Percentiles rank a stretch among this genome's conserved stretches.
Evolutionary conservation across 2,797 vertebrate species (phyloP).

Genomic region (Coendou prehensilis): DNA sequence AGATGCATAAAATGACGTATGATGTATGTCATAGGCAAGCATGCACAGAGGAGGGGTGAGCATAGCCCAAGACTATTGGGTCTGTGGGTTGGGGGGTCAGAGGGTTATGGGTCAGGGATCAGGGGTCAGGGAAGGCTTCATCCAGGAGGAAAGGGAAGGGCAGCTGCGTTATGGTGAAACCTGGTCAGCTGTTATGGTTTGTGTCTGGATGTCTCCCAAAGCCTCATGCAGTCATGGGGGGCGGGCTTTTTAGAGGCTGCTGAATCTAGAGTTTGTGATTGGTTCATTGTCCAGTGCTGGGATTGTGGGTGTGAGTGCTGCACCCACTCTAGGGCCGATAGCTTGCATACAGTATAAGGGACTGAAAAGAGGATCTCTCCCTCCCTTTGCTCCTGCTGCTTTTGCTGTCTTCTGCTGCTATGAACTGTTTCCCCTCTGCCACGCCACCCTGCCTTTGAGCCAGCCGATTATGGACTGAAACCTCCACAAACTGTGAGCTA

Average conservation of each 20-base stretch:
- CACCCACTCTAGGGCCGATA: not conserved
- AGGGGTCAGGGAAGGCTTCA: not conserved
- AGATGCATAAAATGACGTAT: not conserved
- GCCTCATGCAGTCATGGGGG: not conserved
- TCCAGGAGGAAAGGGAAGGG: not conserved
- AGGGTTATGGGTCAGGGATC: not conserved
- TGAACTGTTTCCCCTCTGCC: not conserved
- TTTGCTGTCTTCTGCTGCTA: not conserved
- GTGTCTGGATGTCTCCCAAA: not conserved
- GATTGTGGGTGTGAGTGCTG: not conserved
- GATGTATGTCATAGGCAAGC: too few species aligned
- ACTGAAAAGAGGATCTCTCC: not conserved
- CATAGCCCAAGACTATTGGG: not conserved
- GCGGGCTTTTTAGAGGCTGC: not conserved
- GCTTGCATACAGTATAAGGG: not conserved
- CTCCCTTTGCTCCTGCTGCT: not conserved
- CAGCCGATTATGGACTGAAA: not conserved
- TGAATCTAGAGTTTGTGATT: not conserved
- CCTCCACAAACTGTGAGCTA: not conserved
- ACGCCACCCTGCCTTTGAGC: not conserved
- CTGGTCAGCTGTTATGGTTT: not conserved
- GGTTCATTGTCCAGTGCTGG: not conserved
- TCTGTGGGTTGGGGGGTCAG: not conserved
- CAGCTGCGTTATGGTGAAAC: not conserved
- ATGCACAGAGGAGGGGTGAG: not conserved